These are phyloP conservation scores for Harpalus rubripes DNA, from an alignment of 2,888 invertebrate genomes.

Conservation along the genomic window DNA sequence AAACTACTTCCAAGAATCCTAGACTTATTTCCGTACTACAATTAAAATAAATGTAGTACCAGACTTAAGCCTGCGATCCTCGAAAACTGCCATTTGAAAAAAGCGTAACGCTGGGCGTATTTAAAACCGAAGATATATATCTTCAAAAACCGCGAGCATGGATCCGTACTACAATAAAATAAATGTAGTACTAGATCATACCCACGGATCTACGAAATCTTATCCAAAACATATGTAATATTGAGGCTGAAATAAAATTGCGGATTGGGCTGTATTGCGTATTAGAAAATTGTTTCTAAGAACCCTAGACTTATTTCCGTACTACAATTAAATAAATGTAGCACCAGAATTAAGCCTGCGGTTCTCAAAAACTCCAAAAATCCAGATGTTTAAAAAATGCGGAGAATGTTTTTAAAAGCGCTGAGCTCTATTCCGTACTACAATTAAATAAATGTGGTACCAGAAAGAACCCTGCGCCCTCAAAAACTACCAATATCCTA, in stretches of 20 bases:
- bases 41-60: slow-evolving; percentile 22
- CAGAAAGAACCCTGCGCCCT: too few relatives aligned
- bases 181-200: slow-evolving; percentile 28
- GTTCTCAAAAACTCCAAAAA: background rate
- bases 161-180: slow-evolving; percentile 27
- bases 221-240: too few relatives aligned
- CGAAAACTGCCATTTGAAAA: too few relatives aligned
- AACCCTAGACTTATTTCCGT: background rate
- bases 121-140: too few relatives aligned
- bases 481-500: too few relatives aligned
- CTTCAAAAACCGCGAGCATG: background rate
- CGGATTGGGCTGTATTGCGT: too few relatives aligned
- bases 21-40: slow-evolving; percentile 3
- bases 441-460: too few relatives aligned
- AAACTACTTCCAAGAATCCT: background rate
- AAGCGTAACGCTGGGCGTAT: too few relatives aligned
- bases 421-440: too few relatives aligned
- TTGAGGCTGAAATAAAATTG: too few relatives aligned
- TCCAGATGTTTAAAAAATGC: background rate
- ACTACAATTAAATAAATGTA: slow-evolving; percentile 33
- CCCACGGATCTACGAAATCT: background rate
- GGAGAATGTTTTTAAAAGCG: too few relatives aligned
- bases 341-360: background rate
- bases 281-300: background rate
- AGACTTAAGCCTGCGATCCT: background rate